Evolutionary conservation across 2,113 vertebrate genomes (phyloP), one percentile per base, ranked within the genome.

Genomic region (Petrocephalus microphthalmus): DNA sequence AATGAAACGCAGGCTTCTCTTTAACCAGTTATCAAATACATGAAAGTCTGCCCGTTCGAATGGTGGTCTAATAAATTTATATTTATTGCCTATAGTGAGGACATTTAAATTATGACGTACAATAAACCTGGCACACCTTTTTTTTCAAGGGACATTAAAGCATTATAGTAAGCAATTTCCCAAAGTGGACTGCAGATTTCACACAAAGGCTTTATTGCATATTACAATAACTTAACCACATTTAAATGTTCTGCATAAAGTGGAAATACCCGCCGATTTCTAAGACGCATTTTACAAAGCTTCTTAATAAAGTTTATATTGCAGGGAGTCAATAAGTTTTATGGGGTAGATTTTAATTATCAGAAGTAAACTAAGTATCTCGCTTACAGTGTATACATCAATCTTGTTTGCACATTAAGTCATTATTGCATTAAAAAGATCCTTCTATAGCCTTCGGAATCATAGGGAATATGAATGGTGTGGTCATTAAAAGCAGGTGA

Each of bases 21-120:
- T 94, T 93, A 94, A 95, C 94, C 94, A 94, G 94, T 94, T 94
- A 96, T 95, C 94, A 95, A 94, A 96, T 94, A 90, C 74, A 89
- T 91, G 89, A 91, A 91, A 91, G 92, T 91, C 92, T 92, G 92
- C 92, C 91, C 91, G 92, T 94, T 95, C 93, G 95, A 94, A 93
- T 91, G 91, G 92, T 91, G 92, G 92, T 92, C 93, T 94, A 95
- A 95, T 95, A 95, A 94, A 95, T 95, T 93, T 93, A 92, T 95
- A 95, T 95, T 95, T 95, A 95, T 93, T 95, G 94, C 95, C 96
- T 95, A 95, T 96, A 96, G 96, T 96, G 96, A 96, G 96, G 97
- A 96, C 96, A 96, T 96, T 96, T 97, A 97, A 97, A 96, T 96
- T 95, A 97, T 96, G 95, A 95, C 95, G 60, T 91, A 95, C 94